phyloP scores from a whole-genome alignment of 2,888 invertebrate genomes.

The Drosophila bunnanda region DNA sequence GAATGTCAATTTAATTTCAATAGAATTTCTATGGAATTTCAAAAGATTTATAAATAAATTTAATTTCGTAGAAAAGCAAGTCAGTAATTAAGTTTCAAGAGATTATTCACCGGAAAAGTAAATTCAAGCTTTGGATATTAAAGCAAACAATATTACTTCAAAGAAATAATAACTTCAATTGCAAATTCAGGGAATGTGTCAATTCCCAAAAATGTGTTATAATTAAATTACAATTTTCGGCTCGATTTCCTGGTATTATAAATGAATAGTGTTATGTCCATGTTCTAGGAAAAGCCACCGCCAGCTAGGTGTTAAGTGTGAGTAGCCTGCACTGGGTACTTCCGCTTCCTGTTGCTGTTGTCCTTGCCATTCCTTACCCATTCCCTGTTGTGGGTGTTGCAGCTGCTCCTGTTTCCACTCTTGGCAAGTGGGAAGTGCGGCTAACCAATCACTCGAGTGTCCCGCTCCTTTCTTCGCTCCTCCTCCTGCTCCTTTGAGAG shows the following conservation, averaged over 20 bases:
- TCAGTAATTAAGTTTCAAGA: not conserved
- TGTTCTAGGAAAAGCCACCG: not conserved
- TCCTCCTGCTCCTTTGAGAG: not conserved
- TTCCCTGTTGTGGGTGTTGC: constrained; percentile 19
- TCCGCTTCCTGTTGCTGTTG: constrained; percentile 25
- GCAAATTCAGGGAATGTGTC: not conserved
- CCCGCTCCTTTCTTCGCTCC: not conserved
- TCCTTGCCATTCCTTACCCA: constrained; percentile 7
- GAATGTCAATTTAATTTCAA: not conserved
- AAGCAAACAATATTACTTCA: not conserved
- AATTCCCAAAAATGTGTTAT: not conserved
- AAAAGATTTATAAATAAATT: not conserved
- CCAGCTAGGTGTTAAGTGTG: constrained; percentile 55
- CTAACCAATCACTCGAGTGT: constrained; percentile 64
- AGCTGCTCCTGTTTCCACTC: constrained; percentile 32
- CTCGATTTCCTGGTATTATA: not conserved
- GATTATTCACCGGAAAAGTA: not conserved
- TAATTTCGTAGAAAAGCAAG: too few species aligned
- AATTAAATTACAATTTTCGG: not conserved
- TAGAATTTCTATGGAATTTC: not conserved
- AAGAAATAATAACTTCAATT: not conserved
- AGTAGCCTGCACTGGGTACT: constrained; percentile 46
- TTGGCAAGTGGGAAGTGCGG: constrained; percentile 60
- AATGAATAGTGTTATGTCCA: not conserved
- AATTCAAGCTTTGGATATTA: too few species aligned